These are phyloP conservation scores for Ectobius pallidus DNA, from an alignment of 2,888 invertebrate species.

Conservation along the genomic window DNA sequence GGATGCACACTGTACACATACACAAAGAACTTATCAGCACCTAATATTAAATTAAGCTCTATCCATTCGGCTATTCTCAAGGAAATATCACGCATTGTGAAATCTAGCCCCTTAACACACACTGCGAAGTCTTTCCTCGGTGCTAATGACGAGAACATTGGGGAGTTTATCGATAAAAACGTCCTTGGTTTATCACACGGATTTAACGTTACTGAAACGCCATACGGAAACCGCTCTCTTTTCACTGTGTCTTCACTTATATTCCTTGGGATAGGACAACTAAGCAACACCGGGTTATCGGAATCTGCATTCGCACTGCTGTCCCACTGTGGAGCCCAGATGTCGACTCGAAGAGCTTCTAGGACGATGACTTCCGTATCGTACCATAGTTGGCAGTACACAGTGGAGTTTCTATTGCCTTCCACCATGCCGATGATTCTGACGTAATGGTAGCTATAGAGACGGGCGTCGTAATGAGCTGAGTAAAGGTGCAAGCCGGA, in stretches of 20 bases:
- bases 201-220: slow-evolving; percentile 59
- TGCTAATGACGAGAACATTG: slow-evolving; percentile 42
- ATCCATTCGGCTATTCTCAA: slow-evolving; percentile 72
- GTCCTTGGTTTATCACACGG: slow-evolving; percentile 60
- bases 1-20: slow-evolving; percentile 67
- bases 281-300: slow-evolving; percentile 65
- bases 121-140: slow-evolving; percentile 61
- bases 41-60: slow-evolving; percentile 69
- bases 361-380: slow-evolving; percentile 59
- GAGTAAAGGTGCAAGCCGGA: slow-evolving; percentile 59
- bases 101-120: slow-evolving; percentile 75
- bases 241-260: slow-evolving; percentile 47
- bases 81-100: slow-evolving; percentile 64
- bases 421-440: slow-evolving; percentile 52
- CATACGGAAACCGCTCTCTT: slow-evolving; percentile 48
- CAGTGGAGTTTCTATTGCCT: slow-evolving; percentile 53
- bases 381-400: slow-evolving; percentile 64
- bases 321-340: slow-evolving; percentile 71
- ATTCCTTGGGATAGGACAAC: slow-evolving; percentile 65
- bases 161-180: slow-evolving; percentile 52
- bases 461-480: slow-evolving; percentile 62
- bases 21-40: slow-evolving; percentile 68
- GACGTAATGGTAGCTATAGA: slow-evolving; percentile 48
- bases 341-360: slow-evolving; percentile 63
- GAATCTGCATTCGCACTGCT: slow-evolving; percentile 42